Conservation (phyloP, 1,140 invertebrate genomes). For the Bombus turneri region DNA sequence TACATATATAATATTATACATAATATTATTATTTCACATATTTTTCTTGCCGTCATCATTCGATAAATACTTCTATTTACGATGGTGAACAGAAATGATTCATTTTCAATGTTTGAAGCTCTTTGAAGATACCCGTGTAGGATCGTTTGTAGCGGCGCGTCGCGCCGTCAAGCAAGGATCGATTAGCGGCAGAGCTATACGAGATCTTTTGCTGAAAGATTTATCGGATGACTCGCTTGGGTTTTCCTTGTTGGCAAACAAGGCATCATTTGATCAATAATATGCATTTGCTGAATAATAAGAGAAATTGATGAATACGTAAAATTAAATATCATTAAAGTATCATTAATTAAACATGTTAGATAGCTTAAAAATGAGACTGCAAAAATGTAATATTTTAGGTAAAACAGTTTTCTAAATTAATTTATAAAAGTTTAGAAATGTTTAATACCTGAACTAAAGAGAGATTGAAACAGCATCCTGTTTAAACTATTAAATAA, state of each 20-base stretch:
- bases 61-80: background rate
- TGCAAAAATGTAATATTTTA: no score
- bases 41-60: background rate
- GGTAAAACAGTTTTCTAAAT: no score
- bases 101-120: constrained; percentile 6
- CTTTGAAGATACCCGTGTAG: background rate
- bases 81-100: background rate
- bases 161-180: background rate
- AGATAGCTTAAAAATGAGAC: no score
- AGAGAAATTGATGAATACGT: background rate
- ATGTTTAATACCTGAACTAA: no score
- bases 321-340: no score
- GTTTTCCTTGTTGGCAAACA: background rate
- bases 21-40: no score
- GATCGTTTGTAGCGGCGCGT: background rate
- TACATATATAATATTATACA: no score
- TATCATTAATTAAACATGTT: no score
- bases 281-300: background rate
- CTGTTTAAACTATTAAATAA: no score
- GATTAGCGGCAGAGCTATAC: background rate
- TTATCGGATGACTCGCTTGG: constrained; percentile 20
- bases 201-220: constrained; percentile 1
- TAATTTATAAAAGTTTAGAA: no score
- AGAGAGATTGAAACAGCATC: no score
- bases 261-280: background rate